phyloP scores from a whole-genome alignment of 2,888 invertebrate genomes.

The Tanaodytes sp. region DNA sequence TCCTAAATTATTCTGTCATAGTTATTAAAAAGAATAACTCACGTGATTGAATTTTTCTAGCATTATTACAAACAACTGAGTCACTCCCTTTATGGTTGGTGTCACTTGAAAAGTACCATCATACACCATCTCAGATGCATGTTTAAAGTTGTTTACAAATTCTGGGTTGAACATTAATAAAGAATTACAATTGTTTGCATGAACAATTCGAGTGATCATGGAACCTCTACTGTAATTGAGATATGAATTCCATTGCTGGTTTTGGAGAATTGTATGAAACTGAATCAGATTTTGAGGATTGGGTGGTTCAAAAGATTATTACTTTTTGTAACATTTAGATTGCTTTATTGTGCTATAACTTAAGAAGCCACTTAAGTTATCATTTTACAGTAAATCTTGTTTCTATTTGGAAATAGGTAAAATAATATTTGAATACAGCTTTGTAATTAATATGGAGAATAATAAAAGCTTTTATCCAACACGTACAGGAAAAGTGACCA shows the following conservation, averaged over 20 bases:
- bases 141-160: neutral
- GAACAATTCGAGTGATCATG: neutral
- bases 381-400: no score
- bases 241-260: neutral
- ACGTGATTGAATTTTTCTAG: constrained; percentile 1
- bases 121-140: neutral
- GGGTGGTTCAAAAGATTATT: no score
- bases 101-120: neutral
- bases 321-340: no score
- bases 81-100: neutral
- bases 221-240: neutral
- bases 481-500: no score
- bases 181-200: neutral
- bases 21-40: no score
- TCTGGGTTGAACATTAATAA: neutral
- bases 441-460: no score
- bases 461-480: no score
- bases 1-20: no score
- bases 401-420: no score
- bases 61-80: neutral
- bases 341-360: no score
- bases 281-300: neutral
- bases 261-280: neutral
- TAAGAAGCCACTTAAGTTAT: no score
- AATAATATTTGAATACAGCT: no score